Conservation (phyloP, 2,797 vertebrate species). For the Sebastes trivittatus region DNA sequence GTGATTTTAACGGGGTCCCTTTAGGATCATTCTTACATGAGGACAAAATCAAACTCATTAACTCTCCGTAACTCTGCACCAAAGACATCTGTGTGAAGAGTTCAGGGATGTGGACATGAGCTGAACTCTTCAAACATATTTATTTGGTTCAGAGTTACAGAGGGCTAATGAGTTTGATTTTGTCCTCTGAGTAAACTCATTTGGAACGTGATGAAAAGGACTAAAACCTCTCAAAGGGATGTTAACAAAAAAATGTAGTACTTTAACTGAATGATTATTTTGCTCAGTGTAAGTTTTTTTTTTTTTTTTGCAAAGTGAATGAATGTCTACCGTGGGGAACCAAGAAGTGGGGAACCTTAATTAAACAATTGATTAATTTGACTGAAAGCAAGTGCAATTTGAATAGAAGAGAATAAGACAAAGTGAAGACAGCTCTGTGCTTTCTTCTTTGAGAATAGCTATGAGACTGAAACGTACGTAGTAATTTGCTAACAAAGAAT, state of each 20-base stretch:
- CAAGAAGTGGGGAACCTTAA: not conserved
- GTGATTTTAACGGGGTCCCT: not conserved
- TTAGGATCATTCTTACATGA: not conserved
- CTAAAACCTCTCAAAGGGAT: not conserved
- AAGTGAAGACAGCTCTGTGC: not conserved
- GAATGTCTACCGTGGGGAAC: not conserved
- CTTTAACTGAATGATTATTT: not conserved
- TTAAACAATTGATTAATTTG: not conserved
- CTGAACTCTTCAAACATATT: not conserved
- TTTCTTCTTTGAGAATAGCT: not conserved
- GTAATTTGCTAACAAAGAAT: not conserved
- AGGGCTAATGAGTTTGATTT: constrained; percentile 16
- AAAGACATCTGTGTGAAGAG: not conserved
- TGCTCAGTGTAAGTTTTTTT: not conserved
- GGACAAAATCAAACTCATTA: constrained; percentile 1
- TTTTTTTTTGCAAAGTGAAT: not conserved
- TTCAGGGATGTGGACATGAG: not conserved
- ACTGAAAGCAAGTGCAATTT: not conserved
- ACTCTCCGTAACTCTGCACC: not conserved
- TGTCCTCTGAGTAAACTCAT: constrained; percentile 9
- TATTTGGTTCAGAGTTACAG: not conserved
- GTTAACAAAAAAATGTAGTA: not conserved
- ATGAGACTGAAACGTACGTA: not conserved
- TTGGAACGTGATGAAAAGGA: constrained; percentile 6
- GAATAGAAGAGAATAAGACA: not conserved